Percentiles rank a stretch among this genome's conserved stretches.
Evolutionary conservation across 2,797 vertebrate species (phyloP).

Genomic region (Gallinago nigripennis): DNA sequence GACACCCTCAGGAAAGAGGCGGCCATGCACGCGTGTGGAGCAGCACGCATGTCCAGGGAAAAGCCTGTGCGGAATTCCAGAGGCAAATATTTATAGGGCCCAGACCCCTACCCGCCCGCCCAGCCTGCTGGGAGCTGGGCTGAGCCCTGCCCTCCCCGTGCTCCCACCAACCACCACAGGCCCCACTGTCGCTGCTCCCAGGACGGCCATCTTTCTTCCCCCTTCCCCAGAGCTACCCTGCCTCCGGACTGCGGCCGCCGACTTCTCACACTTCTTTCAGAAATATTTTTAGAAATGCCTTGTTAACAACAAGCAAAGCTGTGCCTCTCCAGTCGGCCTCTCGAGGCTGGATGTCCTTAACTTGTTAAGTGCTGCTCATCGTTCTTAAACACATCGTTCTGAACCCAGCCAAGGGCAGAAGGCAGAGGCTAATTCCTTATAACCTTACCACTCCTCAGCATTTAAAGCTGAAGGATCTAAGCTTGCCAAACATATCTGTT

Average conservation of each 20-base stretch:
- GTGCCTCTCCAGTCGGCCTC: background rate
- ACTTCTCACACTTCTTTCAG: background rate
- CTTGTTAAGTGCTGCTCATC: background rate
- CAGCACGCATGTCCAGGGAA: background rate
- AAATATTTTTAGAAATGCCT: background rate
- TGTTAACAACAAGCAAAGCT: background rate
- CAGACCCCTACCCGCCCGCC: background rate
- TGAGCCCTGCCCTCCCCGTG: background rate
- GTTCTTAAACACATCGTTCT: background rate
- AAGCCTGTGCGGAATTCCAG: background rate
- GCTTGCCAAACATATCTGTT: background rate
- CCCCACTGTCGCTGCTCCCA: rapidly evolving
- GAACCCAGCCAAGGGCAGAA: background rate
- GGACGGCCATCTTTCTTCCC: rapidly evolving
- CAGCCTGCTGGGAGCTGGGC: background rate
- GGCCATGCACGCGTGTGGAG: background rate
- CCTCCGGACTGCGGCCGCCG: background rate
- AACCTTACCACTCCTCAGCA: background rate
- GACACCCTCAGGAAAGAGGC: background rate
- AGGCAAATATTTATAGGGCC: background rate
- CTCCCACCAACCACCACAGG: rapidly evolving
- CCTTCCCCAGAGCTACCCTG: background rate
- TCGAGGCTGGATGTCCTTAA: background rate
- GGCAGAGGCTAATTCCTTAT: background rate
- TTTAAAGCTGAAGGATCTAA: background rate